These are phyloP conservation scores for Nephrotoma flavescens DNA, from an alignment of 2,888 invertebrate species.

Conservation along the genomic window DNA sequence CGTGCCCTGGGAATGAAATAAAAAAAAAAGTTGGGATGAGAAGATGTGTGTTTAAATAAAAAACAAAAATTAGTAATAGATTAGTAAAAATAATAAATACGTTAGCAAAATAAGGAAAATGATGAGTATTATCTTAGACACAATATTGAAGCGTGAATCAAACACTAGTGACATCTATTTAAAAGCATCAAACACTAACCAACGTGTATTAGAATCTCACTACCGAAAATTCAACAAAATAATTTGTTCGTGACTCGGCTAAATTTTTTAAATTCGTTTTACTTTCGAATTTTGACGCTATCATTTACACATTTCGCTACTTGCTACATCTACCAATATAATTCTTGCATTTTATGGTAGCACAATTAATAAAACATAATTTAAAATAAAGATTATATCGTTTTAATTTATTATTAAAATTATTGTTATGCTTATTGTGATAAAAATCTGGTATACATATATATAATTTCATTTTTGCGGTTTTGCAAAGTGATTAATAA, in stretches of 20 bases:
- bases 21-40: background rate
- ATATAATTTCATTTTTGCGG: background rate
- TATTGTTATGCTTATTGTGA: background rate
- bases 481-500: background rate
- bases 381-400: background rate
- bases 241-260: background rate
- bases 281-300: background rate
- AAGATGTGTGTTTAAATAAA: background rate
- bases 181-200: background rate
- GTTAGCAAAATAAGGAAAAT: background rate
- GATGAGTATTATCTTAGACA: background rate
- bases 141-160: background rate
- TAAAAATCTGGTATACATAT: background rate
- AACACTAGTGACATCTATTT: background rate
- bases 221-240: background rate
- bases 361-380: background rate
- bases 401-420: background rate
- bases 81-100: background rate
- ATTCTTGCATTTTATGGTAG: background rate
- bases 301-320: background rate
- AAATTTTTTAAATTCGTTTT: background rate
- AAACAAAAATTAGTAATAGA: background rate
- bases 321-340: background rate
- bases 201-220: background rate
- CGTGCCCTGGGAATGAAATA: slow-evolving; percentile 1